Base-by-base conservation (phyloP, 2,888 invertebrate genomes). In the Eledone cirrhosa region DNA sequence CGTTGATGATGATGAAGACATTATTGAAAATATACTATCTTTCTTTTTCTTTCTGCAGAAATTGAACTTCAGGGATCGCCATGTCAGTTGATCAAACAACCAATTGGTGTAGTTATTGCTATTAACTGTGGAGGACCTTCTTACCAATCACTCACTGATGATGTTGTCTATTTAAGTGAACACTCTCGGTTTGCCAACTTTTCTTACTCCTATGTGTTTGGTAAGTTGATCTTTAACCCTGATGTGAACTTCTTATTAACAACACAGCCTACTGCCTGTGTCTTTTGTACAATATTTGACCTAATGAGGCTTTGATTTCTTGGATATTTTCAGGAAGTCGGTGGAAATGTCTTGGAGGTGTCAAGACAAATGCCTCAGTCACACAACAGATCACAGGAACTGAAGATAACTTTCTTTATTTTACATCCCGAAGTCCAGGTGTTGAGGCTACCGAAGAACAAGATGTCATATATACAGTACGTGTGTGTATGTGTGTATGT, bases 111-210 rank as follows among this genome's bases (percentile, higher is more conserved):
- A 31, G 67, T 82, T 2, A 85, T 83, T 74, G 85, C 87, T 4
- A 59, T 86, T 33, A 87, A 87, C 79, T 81, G 83, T 79, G 82
- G 80, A 13, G 84, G 85, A 7, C 85, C 84, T 2, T 81, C 85
- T 22, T 87, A 86, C 80, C 83, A 84, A 4, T 83, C 85, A n/a
- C n/a, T 81, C 7, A 83, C 81, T 77, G 85, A 84, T 53, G 31
- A 72, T 14, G 81, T 87, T 48, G 83, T 84, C n/a, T 87, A 87
- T 74, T 78, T 80, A 59, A 85, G 85, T 78, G 87, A 87, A 80
- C 83, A 83, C 80, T 79, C 77, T 33, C 83, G 83, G 47, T 87
- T 82, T 80, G 85, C 84, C 29, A 86, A 78, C 82, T 86, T 81
- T 48, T 76, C 80, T 7, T 78, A 72, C 63, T 82, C 83, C 53